These are phyloP conservation scores for Sesamia inferens DNA, from an alignment of 2,888 invertebrate species.

Conservation along the genomic window DNA sequence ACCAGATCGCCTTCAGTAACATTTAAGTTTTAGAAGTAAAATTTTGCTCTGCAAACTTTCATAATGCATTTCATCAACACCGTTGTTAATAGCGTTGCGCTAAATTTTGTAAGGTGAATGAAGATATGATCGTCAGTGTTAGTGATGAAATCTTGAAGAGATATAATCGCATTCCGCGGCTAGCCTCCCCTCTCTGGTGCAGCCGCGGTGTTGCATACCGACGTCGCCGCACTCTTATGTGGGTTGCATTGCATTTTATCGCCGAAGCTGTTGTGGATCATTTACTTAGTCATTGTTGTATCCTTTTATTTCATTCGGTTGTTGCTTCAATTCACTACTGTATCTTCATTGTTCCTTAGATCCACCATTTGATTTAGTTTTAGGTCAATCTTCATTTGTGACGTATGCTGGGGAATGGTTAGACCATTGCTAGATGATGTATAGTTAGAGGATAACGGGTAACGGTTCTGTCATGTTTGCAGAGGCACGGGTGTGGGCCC, in stretches of 20 bases:
- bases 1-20: slow-evolving; percentile 51
- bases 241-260: slow-evolving; percentile 69
- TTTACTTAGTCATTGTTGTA: slow-evolving; percentile 30
- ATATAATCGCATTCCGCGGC: slow-evolving; percentile 85
- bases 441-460: slow-evolving; percentile 79
- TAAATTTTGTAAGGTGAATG: slow-evolving; percentile 70
- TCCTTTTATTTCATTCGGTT: slow-evolving; percentile 14
- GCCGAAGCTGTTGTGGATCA: slow-evolving; percentile 47
- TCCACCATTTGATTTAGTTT: slow-evolving; percentile 7
- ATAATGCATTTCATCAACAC: slow-evolving; percentile 61
- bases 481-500: slow-evolving; percentile 77
- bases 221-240: slow-evolving; percentile 70
- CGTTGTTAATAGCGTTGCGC: slow-evolving; percentile 63
- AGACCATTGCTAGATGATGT: slow-evolving; percentile 77
- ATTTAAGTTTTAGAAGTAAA: slow-evolving; percentile 50
- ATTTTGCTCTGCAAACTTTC: slow-evolving; percentile 54
- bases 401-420: slow-evolving; percentile 38
- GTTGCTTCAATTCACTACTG: slow-evolving; percentile 3
- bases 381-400: slow-evolving; percentile 15
- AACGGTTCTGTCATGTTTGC: slow-evolving; percentile 88
- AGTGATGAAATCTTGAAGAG: slow-evolving; percentile 79
- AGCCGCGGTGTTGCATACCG: slow-evolving; percentile 71
- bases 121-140: slow-evolving; percentile 70
- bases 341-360: slow-evolving; percentile 4
- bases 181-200: slow-evolving; percentile 70